Evolutionary conservation across 2,888 invertebrate species (phyloP).

Genomic region (Nymphalis urticae): DNA sequence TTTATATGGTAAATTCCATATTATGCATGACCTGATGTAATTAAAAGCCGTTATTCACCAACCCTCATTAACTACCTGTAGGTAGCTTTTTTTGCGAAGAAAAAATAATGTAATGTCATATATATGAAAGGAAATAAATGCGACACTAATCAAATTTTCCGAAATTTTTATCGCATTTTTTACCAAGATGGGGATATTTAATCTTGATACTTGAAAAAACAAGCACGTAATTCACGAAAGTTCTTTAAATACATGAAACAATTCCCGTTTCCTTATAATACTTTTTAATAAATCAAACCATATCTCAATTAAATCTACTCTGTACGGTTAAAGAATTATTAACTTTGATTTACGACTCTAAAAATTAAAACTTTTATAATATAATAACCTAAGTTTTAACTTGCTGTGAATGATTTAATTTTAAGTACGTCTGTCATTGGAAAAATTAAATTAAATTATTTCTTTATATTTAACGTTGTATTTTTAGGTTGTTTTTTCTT

Average conservation of each 20-base stretch:
- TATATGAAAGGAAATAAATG: not conserved
- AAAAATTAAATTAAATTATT: too few species aligned
- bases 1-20: slow-evolving; percentile 25
- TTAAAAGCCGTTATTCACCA: slow-evolving; percentile 26
- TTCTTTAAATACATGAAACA: not conserved
- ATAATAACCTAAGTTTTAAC: too few species aligned
- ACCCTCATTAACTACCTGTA: slow-evolving; percentile 5
- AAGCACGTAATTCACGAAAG: slow-evolving; percentile 3
- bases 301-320: not conserved
- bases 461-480: too few species aligned
- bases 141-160: not conserved
- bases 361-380: too few species aligned
- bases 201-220: slow-evolving; percentile 2
- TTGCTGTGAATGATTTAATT: too few species aligned
- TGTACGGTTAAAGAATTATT: too few species aligned
- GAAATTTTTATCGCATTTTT: slow-evolving; percentile 5
- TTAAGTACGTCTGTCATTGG: too few species aligned
- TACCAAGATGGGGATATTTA: slow-evolving; percentile 1
- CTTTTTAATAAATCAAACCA: not conserved
- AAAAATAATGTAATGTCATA: not conserved
- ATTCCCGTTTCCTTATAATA: not conserved
- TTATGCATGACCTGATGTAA: slow-evolving; percentile 34
- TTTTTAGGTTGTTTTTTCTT: too few species aligned
- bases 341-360: too few species aligned
- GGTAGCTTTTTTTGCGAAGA: slow-evolving; percentile 1